Conservation (phyloP, 2,888 invertebrate genomes). For the Cryptophagus acutangulus region DNA sequence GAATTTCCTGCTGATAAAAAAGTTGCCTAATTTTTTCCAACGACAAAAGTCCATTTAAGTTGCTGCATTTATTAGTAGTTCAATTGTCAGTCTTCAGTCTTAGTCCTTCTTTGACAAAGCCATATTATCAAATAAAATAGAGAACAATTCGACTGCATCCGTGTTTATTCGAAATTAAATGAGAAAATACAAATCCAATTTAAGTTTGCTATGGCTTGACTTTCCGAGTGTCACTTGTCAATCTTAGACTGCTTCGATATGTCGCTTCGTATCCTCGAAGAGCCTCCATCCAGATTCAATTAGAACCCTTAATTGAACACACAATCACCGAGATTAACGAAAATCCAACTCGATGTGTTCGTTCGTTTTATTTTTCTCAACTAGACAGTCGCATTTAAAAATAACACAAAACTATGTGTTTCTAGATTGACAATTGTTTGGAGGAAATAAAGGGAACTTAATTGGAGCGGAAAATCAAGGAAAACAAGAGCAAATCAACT, state of each 20-base stretch:
- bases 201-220: conserved; percentile 23
- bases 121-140: no score
- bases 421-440: conserved; percentile 25
- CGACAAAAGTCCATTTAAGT: no score
- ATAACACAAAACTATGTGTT: neutral
- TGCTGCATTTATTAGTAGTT: no score
- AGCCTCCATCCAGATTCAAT: conserved; percentile 22
- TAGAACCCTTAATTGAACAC: conserved; percentile 25
- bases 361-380: neutral
- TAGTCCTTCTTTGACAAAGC: no score
- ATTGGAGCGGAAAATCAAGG: conserved; percentile 25
- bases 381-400: neutral
- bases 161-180: conserved; percentile 20
- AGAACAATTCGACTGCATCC: no score
- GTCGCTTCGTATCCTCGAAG: conserved; percentile 38
- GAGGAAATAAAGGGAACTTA: conserved; percentile 23
- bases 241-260: conserved; percentile 31
- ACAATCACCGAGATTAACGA: conserved; percentile 15
- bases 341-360: neutral
- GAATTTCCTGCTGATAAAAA: neutral
- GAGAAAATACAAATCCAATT: conserved; percentile 38
- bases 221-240: conserved; percentile 36
- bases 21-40: no score
- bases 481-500: no score
- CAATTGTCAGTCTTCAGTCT: no score